Evolutionary conservation across 2,113 vertebrate genomes (phyloP).

Genomic region (Felis chaus): DNA sequence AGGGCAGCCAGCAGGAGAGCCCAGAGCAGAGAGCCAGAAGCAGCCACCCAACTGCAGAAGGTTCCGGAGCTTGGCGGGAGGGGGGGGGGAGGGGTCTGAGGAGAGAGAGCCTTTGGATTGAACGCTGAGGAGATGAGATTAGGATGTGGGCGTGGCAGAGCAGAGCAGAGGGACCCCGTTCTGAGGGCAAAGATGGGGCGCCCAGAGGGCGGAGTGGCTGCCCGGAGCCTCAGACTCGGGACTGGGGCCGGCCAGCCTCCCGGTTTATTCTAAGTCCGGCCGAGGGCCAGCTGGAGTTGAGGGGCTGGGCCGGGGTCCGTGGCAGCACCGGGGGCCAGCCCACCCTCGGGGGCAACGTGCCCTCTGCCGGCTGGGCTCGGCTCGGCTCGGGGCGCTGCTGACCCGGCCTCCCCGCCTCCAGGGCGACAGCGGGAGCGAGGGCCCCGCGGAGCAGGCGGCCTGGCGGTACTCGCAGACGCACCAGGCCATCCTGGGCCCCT

Average conservation of each 20-base stretch:
- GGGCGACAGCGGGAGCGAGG: accelerated
- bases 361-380: too few relatives aligned
- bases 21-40: not conserved
- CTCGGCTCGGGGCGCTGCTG: accelerated
- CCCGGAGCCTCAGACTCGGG: not conserved
- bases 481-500: conserved; percentile 95
- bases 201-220: not conserved
- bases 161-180: not conserved
- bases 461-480: conserved; percentile 93
- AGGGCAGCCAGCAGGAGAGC: not conserved
- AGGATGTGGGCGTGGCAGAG: accelerated
- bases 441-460: conserved; percentile 67
- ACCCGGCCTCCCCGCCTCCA: not conserved
- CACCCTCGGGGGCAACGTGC: accelerated
- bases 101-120: not conserved
- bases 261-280: not conserved
- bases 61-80: not conserved
- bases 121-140: accelerated
- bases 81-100: not conserved
- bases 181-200: not conserved
- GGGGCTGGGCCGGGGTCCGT: not conserved
- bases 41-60: not conserved
- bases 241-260: not conserved
- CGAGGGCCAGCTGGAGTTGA: not conserved
- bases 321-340: accelerated